Conservation (phyloP, 2,888 invertebrate species). For the Cephus sareptanus region DNA sequence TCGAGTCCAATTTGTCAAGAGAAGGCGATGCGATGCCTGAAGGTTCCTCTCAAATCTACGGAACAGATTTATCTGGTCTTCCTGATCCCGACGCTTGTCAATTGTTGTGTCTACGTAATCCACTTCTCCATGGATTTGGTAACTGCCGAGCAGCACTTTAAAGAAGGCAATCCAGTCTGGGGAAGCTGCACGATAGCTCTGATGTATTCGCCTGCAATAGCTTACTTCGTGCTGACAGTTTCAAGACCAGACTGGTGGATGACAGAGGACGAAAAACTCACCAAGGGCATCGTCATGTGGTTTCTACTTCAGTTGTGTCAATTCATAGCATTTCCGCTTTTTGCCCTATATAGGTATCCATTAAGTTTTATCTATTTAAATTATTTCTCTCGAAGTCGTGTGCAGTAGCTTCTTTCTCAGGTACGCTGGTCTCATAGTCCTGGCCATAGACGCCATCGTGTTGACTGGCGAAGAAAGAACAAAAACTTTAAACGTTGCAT, state of each 20-base stretch:
- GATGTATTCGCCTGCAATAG: conserved; percentile 60
- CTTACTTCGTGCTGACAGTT: conserved; percentile 59
- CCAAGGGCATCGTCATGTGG: conserved; percentile 52
- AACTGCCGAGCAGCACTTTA: conserved; percentile 74
- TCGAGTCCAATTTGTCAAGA: conserved; percentile 38
- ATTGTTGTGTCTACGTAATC: conserved; percentile 74
- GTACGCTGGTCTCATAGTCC: conserved; percentile 79
- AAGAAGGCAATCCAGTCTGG: conserved; percentile 70
- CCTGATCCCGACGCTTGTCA: conserved; percentile 70
- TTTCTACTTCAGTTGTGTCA: conserved; percentile 54
- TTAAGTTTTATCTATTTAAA: background rate
- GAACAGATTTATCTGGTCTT: conserved; percentile 69
- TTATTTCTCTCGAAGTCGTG: background rate
- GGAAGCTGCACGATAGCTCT: conserved; percentile 57
- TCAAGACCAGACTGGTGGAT: conserved; percentile 65
- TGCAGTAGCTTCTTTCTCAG: conserved; percentile 63
- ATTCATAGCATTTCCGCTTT: conserved; percentile 55
- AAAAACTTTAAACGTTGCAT: conserved; percentile 72
- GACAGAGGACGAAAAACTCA: conserved; percentile 57
- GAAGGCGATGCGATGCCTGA: conserved; percentile 47
- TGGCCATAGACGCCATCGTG: conserved; percentile 79
- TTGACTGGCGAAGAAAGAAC: conserved; percentile 72
- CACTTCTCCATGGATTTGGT: conserved; percentile 77
- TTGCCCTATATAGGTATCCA: conserved; percentile 56
- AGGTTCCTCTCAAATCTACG: conserved; percentile 58